phyloP scores from a whole-genome alignment of 2,888 invertebrate species.

The Selenia dentaria region DNA sequence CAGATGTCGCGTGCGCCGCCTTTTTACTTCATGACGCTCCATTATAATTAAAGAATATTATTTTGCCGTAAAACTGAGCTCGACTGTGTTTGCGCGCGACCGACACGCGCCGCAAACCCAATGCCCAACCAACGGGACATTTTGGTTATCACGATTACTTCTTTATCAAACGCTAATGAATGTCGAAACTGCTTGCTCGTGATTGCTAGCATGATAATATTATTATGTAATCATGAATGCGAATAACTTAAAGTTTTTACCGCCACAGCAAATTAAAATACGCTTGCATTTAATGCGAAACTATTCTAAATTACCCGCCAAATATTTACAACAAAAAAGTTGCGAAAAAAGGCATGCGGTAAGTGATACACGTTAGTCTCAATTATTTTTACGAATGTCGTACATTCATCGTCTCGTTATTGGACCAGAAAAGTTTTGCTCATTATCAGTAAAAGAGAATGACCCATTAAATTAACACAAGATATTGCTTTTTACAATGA shows the following conservation, averaged over 20 bases:
- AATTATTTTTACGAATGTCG: conserved; percentile 22
- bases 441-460: conserved; percentile 31
- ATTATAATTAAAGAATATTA: conserved; percentile 82
- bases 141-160: conserved; percentile 41
- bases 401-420: conserved; percentile 13
- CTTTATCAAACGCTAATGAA: conserved; percentile 54
- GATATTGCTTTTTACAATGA: conserved; percentile 10
- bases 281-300: background rate
- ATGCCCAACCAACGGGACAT: conserved; percentile 62
- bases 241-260: conserved; percentile 9
- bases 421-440: conserved; percentile 21
- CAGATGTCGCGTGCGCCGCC: conserved; percentile 80
- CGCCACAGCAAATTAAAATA: conserved; percentile 4
- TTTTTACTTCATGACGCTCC: conserved; percentile 74
- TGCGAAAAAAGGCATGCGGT: conserved; percentile 4
- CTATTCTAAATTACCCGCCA: too few species aligned
- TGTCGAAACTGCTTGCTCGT: conserved; percentile 37
- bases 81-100: conserved; percentile 50
- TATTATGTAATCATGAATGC: conserved; percentile 28
- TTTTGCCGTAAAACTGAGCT: conserved; percentile 75
- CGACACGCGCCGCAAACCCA: conserved; percentile 64
- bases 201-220: conserved; percentile 31
- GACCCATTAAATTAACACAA: conserved; percentile 31
- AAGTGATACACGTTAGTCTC: conserved; percentile 16
- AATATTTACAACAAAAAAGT: too few species aligned